Evolutionary conservation across 1,140 invertebrate species (phyloP), one percentile per base, ranked within the genome.

Genomic region (Tetranychus cinnabarinus): DNA sequence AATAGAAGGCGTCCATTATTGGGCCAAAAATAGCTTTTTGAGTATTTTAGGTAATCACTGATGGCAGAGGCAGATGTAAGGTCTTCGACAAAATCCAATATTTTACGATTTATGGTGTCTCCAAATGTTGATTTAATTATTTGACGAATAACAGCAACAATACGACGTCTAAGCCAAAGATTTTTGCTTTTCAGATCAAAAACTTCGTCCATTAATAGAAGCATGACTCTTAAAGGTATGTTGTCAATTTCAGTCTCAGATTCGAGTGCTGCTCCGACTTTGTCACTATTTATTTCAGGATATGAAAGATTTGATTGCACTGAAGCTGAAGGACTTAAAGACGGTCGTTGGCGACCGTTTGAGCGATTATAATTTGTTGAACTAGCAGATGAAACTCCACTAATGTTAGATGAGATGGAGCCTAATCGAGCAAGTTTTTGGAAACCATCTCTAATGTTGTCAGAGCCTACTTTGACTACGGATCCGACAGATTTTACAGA

Each of bases 61-160:
- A 93, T 82, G 71, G 88, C 87, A 62, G 86, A 81, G 34, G 88
- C 85, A 67, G 86, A 88, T 1, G 88, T 92, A 65, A 90, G 74
- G 63, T 80, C 80, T n/a, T 86, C 83, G 6, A 95, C 88, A 69
- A 86, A 84, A 67, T 93, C 88, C 23, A 92, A 77, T 65, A 97
- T 92, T 72, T 86, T 82, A 67, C 86, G 61, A 54, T 76, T 77
- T 46, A 77, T 78, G 23, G 71, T 75, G 62, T 77, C 74, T 13
- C 77, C 79, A 67, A 77, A 76, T 54, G 78, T 76, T 56, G 75
- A 73, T 63, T 85, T 79, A 37, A 83, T 71, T 62, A 88, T 81
- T 66, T 88, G 84, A 13, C 85, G 73, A 31, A 90, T 69, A 48
- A 90, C 72, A 1, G 83, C 81, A 3, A 89, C 81, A 66, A 92